These are phyloP conservation scores for Hedychridium roseum DNA, from an alignment of 2,888 invertebrate species.

Conservation along the genomic window DNA sequence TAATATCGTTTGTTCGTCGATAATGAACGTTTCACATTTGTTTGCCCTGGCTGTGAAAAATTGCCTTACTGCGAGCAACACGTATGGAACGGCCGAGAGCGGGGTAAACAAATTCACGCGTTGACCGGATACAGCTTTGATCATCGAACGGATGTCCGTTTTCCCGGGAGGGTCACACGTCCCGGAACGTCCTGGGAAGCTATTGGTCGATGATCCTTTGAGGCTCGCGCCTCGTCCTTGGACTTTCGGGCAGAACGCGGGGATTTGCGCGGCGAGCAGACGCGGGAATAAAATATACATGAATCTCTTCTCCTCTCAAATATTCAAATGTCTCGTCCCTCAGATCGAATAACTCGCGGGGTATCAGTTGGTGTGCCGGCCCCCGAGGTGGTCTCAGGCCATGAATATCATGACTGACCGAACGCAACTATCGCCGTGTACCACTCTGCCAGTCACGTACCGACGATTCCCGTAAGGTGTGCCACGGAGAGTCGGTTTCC, in stretches of 20 bases:
- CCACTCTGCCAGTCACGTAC: slow-evolving; percentile 39
- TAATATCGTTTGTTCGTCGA: too few species aligned
- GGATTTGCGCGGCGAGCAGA: not conserved
- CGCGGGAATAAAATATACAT: slow-evolving; percentile 58
- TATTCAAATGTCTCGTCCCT: slow-evolving; percentile 58
- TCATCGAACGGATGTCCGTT: too few species aligned
- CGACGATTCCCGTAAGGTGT: slow-evolving; percentile 48
- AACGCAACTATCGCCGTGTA: slow-evolving; percentile 39
- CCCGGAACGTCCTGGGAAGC: slow-evolving; percentile 34
- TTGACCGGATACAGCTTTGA: too few species aligned
- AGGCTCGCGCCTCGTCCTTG: slow-evolving; percentile 5
- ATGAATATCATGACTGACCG: slow-evolving; percentile 64
- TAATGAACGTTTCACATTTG: too few species aligned
- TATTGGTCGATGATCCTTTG: slow-evolving; percentile 40
- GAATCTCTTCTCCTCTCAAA: slow-evolving; percentile 49
- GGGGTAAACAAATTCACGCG: too few species aligned
- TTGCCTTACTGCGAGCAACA: too few species aligned
- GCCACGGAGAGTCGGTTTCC: slow-evolving; percentile 37
- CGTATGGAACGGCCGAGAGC: too few species aligned
- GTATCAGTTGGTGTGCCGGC: slow-evolving; percentile 47
- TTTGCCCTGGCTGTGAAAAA: too few species aligned
- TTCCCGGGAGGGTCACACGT: slow-evolving; percentile 9
- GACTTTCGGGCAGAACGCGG: slow-evolving; percentile 1
- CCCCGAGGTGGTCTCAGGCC: slow-evolving; percentile 59
- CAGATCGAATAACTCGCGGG: slow-evolving; percentile 57